Percentiles rank a stretch among this genome's conserved stretches.
phyloP scores from a whole-genome alignment of 2,113 vertebrate species.

The Prionailurus viverrinus region DNA sequence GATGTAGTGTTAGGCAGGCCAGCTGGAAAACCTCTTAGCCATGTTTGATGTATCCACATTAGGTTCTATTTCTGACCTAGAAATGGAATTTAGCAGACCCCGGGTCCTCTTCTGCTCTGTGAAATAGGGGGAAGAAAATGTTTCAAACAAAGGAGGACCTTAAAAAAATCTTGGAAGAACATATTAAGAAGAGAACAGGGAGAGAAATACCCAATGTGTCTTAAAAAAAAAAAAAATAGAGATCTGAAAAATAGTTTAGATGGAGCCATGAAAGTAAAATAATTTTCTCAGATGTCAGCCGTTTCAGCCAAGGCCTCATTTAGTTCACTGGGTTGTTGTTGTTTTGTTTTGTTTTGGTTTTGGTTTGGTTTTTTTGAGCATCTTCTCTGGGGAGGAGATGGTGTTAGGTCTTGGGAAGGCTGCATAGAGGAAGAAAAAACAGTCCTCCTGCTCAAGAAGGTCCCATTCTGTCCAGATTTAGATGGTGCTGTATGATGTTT shows the following conservation, averaged over 20 bases:
- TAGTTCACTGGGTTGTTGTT: not conserved
- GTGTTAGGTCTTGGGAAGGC: not conserved
- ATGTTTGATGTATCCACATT: slow-evolving; percentile 46
- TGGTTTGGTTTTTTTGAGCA: not conserved
- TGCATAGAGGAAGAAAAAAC: not conserved
- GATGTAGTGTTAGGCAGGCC: slow-evolving; percentile 10
- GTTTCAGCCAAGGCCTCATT: not conserved
- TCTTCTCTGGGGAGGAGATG: not conserved
- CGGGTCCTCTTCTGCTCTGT: not conserved
- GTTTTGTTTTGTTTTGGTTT: too few species aligned
- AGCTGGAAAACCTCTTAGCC: slow-evolving; percentile 67
- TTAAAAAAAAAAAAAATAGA: slow-evolving; percentile 11
- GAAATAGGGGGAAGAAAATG: not conserved
- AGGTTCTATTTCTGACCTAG: slow-evolving; percentile 64
- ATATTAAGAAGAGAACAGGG: not conserved
- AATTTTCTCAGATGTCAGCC: not conserved
- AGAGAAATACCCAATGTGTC: not conserved
- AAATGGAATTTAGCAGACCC: slow-evolving; percentile 50
- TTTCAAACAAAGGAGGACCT: slow-evolving; percentile 58
- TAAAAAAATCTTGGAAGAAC: not conserved
- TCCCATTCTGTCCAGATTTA: not conserved
- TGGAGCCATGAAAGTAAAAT: not conserved
- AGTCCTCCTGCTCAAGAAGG: not conserved
- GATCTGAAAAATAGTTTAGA: not conserved
- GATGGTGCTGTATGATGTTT: not conserved